A percentile compares a stretch with the other conserved stretches of the same genome.
Evolutionary conservation across 2,113 vertebrate species (phyloP).

Genomic region (Azemiops feae): DNA sequence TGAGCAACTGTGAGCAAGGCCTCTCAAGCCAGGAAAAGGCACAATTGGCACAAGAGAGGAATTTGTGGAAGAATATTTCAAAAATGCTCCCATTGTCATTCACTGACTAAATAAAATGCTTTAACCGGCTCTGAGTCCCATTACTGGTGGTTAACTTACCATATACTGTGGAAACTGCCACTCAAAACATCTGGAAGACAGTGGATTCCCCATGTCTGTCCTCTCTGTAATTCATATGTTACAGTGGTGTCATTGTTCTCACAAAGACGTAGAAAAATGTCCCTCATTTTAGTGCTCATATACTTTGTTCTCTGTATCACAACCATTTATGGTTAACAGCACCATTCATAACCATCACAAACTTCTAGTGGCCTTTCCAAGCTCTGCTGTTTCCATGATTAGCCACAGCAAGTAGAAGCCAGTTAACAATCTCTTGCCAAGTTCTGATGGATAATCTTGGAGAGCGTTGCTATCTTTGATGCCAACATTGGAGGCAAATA

Average conservation of each 20-base stretch:
- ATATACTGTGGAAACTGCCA: neutral
- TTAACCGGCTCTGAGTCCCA: neutral
- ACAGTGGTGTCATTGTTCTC: neutral
- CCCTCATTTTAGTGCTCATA: neutral
- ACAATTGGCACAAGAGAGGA: neutral
- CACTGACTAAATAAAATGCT: neutral
- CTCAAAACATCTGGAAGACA: neutral
- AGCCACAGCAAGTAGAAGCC: neutral
- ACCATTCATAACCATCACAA: neutral
- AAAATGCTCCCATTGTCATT: neutral
- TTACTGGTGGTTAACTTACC: neutral
- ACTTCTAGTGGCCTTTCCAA: neutral
- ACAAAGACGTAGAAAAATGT: neutral
- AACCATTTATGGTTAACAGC: neutral
- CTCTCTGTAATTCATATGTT: neutral
- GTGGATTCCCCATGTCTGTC: neutral
- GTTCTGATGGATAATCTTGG: neutral
- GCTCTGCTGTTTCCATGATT: neutral
- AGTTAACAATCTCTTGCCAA: neutral
- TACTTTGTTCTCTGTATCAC: neutral
- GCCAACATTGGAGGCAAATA: neutral
- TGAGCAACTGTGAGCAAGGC: neutral
- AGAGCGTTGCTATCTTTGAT: neutral
- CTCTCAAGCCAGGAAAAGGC: neutral
- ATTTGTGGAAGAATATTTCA: neutral